These are phyloP conservation scores for Globodera ellingtonae DNA, from an alignment of 1,140 invertebrate species.

Conservation along the genomic window DNA sequence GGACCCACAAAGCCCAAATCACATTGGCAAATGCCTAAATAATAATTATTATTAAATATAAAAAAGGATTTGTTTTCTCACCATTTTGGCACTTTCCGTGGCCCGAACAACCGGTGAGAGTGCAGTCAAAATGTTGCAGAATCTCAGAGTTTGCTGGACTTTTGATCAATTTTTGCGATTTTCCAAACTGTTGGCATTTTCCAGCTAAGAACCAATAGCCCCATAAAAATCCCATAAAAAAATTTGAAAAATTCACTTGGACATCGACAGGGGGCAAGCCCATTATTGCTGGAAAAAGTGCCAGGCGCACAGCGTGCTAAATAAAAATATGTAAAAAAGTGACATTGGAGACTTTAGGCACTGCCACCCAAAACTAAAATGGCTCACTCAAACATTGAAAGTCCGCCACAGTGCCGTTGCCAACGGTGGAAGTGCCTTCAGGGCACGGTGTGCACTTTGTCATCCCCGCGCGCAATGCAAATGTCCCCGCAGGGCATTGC, in stretches of 20 bases:
- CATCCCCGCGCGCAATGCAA: constrained; percentile 13
- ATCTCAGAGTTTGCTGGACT: background rate
- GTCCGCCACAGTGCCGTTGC: constrained; percentile 1
- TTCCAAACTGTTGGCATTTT: background rate
- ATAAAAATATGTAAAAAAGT: background rate
- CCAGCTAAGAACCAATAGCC: background rate
- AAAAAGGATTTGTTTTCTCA: background rate
- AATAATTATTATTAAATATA: background rate
- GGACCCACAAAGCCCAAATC: constrained; percentile 34
- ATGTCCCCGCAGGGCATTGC: constrained; percentile 17
- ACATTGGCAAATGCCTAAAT: constrained; percentile 32
- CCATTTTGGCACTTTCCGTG: constrained; percentile 1
- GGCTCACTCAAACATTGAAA: constrained; percentile 22
- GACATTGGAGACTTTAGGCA: too few species aligned
- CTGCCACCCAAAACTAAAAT: background rate
- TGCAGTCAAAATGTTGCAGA: background rate
- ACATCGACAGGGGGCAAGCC: constrained; percentile 31
- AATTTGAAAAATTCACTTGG: background rate
- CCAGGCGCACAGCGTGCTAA: constrained; percentile 30
- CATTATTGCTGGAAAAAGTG: constrained; percentile 19
- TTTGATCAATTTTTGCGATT: background rate
- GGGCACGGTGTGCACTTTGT: constrained; percentile 23
- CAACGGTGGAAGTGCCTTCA: constrained; percentile 20
- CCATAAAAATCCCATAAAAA: background rate
- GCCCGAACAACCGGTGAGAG: background rate